These are phyloP conservation scores for Hydroisotoma schaefferi DNA, from an alignment of 2,888 invertebrate species.

Conservation along the genomic window DNA sequence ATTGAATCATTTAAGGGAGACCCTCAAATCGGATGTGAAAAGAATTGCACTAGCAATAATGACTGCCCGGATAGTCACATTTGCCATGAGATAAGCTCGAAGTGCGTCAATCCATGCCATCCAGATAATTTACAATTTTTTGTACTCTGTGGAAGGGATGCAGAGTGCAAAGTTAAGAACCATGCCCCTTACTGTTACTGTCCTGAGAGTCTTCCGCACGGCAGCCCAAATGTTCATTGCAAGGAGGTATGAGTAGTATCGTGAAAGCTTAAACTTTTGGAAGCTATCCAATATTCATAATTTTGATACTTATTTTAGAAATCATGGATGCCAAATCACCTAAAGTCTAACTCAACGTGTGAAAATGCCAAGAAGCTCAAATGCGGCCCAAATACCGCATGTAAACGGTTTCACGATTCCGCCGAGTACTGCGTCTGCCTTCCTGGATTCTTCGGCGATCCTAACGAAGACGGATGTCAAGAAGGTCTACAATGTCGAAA, in stretches of 20 bases:
- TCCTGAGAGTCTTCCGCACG: slow-evolving; percentile 39
- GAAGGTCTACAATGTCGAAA: slow-evolving; percentile 29
- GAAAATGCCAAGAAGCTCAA: slow-evolving; percentile 11
- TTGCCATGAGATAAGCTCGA: slow-evolving; percentile 28
- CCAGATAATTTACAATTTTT: slow-evolving; percentile 26
- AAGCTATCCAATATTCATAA: not conserved
- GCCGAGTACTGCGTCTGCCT: slow-evolving; percentile 21
- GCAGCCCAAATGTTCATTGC: slow-evolving; percentile 34
- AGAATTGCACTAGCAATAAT: slow-evolving; percentile 27
- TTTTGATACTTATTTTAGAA: slow-evolving; percentile 17
- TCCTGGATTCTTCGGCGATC: slow-evolving; percentile 38
- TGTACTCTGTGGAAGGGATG: slow-evolving; percentile 42
- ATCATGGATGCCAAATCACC: slow-evolving; percentile 34
- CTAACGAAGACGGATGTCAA: slow-evolving; percentile 28
- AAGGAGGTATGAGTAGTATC: slow-evolving; percentile 30
- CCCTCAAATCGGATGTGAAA: slow-evolving; percentile 36
- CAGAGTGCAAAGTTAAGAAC: slow-evolving; percentile 48
- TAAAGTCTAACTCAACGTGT: slow-evolving; percentile 19
- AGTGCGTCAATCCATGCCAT: slow-evolving; percentile 43
- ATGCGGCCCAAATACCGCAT: slow-evolving; percentile 31
- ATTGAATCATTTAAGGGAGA: slow-evolving; percentile 36
- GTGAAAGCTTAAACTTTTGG: too few relatives aligned
- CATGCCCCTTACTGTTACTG: slow-evolving; percentile 50
- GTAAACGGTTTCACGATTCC: slow-evolving; percentile 29
- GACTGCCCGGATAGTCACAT: slow-evolving; percentile 36